Percentiles rank a stretch among this genome's conserved stretches.
Evolutionary conservation across 2,113 vertebrate genomes (phyloP).

Genomic region (Pogonocichla stellata): DNA sequence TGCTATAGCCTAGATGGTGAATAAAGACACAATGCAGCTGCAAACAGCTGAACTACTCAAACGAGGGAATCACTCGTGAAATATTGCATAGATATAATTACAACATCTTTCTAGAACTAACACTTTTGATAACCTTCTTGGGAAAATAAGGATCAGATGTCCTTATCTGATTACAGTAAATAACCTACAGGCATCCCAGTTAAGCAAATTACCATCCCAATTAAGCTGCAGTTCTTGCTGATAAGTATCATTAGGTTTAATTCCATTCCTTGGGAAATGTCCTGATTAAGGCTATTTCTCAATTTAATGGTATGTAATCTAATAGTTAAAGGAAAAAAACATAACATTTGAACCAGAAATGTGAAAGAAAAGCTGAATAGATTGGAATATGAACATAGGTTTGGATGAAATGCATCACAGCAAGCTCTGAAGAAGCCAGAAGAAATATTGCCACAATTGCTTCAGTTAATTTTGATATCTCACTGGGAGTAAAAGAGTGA

Average conservation of each 20-base stretch:
- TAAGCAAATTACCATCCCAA: slow-evolving; percentile 60
- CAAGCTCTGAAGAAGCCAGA: neutral
- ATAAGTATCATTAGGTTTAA: slow-evolving; percentile 67
- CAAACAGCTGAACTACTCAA: neutral
- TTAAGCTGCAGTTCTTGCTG: slow-evolving; percentile 59
- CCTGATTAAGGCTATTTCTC: slow-evolving; percentile 45
- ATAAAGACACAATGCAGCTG: neutral
- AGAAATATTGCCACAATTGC: neutral
- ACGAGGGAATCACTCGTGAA: neutral
- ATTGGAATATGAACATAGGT: neutral
- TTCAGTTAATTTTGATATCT: neutral
- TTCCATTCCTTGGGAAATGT: slow-evolving; percentile 56
- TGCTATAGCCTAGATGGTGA: neutral
- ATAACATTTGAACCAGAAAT: neutral
- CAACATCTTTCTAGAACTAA: neutral
- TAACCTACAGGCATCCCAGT: slow-evolving; percentile 57
- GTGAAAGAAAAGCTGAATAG: neutral
- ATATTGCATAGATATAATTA: neutral
- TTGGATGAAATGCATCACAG: neutral
- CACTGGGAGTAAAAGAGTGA: neutral
- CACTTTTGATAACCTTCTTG: slow-evolving; percentile 18
- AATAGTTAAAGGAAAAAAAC: neutral
- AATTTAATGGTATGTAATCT: slow-evolving; percentile 10
- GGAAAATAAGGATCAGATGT: slow-evolving; percentile 52
- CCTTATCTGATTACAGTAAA: slow-evolving; percentile 63